phyloP scores from a whole-genome alignment of 2,113 vertebrate species.

The Oncorhynchus masou region DNA sequence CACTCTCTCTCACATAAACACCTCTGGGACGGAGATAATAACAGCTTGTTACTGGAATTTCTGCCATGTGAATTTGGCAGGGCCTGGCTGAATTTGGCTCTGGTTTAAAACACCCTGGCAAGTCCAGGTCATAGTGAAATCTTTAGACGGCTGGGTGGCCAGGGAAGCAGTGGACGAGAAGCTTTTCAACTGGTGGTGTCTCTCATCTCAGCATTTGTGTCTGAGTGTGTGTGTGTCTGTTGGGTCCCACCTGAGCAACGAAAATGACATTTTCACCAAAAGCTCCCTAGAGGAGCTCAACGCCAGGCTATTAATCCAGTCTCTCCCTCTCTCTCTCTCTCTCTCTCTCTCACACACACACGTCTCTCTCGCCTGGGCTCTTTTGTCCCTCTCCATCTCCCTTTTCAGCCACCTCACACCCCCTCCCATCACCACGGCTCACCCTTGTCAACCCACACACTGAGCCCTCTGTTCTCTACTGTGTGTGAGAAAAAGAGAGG shows the following conservation, averaged over 20 bases:
- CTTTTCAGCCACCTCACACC: conserved; percentile 27
- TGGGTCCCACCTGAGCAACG: conserved; percentile 1
- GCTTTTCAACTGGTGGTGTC: background rate
- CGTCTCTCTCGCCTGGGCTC: conserved; percentile 23
- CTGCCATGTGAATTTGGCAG: background rate
- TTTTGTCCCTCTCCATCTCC: conserved; percentile 38
- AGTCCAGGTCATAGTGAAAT: background rate
- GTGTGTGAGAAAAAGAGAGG: conserved; percentile 40
- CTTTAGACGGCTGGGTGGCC: background rate
- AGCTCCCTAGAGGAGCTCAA: conserved; percentile 31
- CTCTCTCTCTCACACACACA: background rate
- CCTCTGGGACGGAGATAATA: conserved; percentile 1
- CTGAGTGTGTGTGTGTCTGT: background rate
- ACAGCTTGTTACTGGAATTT: conserved; percentile 21
- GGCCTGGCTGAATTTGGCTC: background rate
- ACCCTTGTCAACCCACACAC: conserved; percentile 54
- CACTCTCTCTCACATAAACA: background rate
- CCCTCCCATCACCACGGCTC: conserved; percentile 40
- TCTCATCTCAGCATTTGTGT: background rate
- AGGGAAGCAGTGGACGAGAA: background rate
- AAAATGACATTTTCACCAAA: conserved; percentile 11
- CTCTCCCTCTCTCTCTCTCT: background rate
- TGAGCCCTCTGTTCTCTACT: conserved; percentile 68
- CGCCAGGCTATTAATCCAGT: background rate
- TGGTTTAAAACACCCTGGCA: background rate